A percentile compares a stretch with the other conserved stretches of the same genome.
Conservation (phyloP, 2,888 invertebrate species). For the Strigamia maritima region DNA sequence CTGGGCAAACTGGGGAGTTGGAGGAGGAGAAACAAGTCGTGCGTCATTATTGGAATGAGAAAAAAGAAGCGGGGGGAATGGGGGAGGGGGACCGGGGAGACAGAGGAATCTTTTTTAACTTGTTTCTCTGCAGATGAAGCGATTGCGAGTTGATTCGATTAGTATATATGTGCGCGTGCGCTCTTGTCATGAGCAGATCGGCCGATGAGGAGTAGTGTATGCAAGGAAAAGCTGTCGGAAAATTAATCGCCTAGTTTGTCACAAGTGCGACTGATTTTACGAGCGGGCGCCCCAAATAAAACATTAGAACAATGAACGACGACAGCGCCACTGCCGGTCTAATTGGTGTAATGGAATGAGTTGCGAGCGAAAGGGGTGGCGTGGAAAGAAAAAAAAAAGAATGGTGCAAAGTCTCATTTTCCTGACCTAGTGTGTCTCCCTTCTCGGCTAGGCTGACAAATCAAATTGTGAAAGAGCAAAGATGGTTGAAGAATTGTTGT, state of each 20-base stretch:
- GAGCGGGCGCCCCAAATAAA: constrained; percentile 30
- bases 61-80: not conserved
- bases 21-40: not conserved
- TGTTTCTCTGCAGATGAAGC: constrained; percentile 4
- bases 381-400: not conserved
- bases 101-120: not conserved
- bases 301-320: constrained; percentile 17
- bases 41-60: not conserved
- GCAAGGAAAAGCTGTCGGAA: constrained; percentile 21
- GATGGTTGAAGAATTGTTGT: not conserved
- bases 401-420: not conserved
- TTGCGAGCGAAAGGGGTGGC: not conserved
- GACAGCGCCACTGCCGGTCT: constrained; percentile 22
- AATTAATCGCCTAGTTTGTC: constrained; percentile 36
- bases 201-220: not conserved
- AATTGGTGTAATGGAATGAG: constrained; percentile 33
- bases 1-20: not conserved
- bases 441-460: not conserved
- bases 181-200: not conserved
- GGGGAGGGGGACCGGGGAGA: not conserved
- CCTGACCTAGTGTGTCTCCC: not conserved
- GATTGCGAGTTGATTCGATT: not conserved
- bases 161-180: not conserved
- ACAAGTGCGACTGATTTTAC: constrained; percentile 36
- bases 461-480: not conserved